Conservation (phyloP, 1,140 invertebrate species). For the Halictus rubicundus region DNA sequence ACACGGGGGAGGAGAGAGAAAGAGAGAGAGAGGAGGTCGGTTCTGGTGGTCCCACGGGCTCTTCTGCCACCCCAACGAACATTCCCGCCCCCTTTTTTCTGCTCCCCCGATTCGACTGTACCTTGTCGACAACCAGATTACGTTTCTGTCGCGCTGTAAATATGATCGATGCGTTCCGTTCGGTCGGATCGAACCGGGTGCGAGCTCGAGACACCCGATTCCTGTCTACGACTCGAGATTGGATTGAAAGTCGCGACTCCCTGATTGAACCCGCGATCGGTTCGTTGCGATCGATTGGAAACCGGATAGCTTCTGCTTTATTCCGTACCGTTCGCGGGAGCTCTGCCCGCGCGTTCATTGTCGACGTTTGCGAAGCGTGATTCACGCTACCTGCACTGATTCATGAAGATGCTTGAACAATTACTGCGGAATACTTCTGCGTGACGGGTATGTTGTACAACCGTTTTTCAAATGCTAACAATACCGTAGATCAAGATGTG, state of each 20-base stretch:
- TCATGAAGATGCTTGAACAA: too few species aligned
- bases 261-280: not conserved
- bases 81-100: not conserved
- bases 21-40: not conserved
- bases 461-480: too few species aligned
- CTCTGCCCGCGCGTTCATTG: too few species aligned
- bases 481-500: too few species aligned
- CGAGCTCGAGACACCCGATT: not conserved
- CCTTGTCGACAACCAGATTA: slow-evolving; percentile 47
- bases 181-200: not conserved
- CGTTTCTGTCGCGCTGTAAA: slow-evolving; percentile 35
- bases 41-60: slow-evolving; percentile 35
- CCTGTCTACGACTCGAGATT: not conserved
- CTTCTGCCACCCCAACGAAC: slow-evolving; percentile 7
- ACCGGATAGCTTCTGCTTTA: too few species aligned
- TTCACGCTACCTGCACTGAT: too few species aligned
- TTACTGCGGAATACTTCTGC: too few species aligned
- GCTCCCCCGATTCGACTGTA: slow-evolving; percentile 16
- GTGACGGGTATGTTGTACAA: too few species aligned
- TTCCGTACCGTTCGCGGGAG: too few species aligned
- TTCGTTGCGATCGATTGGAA: too few species aligned
- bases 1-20: not conserved
- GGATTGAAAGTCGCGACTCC: not conserved
- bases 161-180: slow-evolving; percentile 52
- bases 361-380: too few species aligned